phyloP scores from a whole-genome alignment of 2,888 invertebrate species.

The Ochropleura plecta region DNA sequence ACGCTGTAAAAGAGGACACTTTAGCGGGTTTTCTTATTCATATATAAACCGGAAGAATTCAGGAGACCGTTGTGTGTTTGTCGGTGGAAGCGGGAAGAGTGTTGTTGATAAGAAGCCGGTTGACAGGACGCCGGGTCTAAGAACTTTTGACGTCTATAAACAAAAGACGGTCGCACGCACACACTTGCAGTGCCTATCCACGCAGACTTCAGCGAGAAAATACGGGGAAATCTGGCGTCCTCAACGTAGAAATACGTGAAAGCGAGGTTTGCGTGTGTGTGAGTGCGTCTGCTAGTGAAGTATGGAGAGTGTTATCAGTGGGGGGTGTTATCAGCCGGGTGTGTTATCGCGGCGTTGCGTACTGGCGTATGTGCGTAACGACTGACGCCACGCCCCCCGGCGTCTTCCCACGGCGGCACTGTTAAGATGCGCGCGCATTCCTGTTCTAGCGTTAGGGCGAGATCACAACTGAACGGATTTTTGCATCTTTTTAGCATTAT shows the following conservation, averaged over 20 bases:
- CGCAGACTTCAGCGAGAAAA: conserved; percentile 26
- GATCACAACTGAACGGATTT: conserved; percentile 74
- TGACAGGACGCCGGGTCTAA: conserved; percentile 22
- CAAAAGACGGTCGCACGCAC: conserved; percentile 7
- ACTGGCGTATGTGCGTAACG: conserved; percentile 85
- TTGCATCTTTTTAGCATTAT: conserved; percentile 42
- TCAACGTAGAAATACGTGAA: conserved; percentile 18
- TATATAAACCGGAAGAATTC: conserved; percentile 58
- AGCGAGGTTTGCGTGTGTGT: conserved; percentile 23
- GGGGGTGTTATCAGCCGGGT: conserved; percentile 62
- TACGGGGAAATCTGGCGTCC: conserved; percentile 14
- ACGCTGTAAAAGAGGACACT: conserved; percentile 46
- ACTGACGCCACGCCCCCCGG: conserved; percentile 85
- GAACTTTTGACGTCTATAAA: conserved; percentile 1
- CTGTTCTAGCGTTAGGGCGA: conserved; percentile 78
- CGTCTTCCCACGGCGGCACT: conserved; percentile 77
- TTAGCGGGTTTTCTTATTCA: conserved; percentile 58
- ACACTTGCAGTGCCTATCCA: neutral
- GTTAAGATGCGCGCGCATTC: conserved; percentile 88
- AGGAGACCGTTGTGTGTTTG: conserved; percentile 37
- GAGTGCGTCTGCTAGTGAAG: conserved; percentile 30
- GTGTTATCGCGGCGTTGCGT: conserved; percentile 84
- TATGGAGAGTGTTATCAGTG: conserved; percentile 30
- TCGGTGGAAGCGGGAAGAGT: conserved; percentile 34
- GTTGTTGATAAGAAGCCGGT: conserved; percentile 57